Base-by-base conservation (phyloP, 2,888 invertebrate species). In the Drosophila parthenogenetica region DNA sequence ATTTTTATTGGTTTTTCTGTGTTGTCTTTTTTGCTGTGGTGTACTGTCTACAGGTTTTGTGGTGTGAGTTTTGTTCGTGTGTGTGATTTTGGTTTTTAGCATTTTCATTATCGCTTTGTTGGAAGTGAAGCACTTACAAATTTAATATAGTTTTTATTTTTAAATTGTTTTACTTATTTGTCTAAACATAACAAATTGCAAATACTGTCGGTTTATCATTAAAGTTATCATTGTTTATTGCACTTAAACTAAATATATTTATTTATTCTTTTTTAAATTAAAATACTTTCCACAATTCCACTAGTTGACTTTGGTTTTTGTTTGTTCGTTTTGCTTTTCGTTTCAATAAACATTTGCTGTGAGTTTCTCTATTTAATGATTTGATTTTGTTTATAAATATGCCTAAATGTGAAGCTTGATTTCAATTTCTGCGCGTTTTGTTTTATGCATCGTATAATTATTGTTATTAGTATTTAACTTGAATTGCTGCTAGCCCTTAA, bases 231-330 rank as follows among this genome's bases (percentile, higher is more conserved):
- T 61, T 22, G 45, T 79, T 75, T 85, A 66, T 72, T 71, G 88
- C 73, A 43, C 83, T 87, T 88, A 85, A 81, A 77, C 76, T 73
- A 73, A 80, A 55, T 50, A 62, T 71, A 65, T 61, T 63, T 72
- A 64, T 69, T 66, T 64, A 65, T 61, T 65, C 64, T 64, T 66
- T 60, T 67, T 66, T 55, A 55, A 84, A 87, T 65, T 53, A 71
- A 81, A 87, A 79, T 55, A 17, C 35, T 69, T 70, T 62, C 58
- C 88, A 81, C 90, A 87, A 87, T 87, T 89, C 89, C 89, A 59
- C 89, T 88, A 86, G 84, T 78, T 75, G 59, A 46, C 43, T 67
- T 57, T 46, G 13, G 17, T 25, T 58, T 58, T 16, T 25, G 16
- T 32, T 32, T 35, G 29, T 8, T 29, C 8, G 7, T 29, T 29